phyloP scores from a whole-genome alignment of 2,797 vertebrate genomes.

The Xiphorhynchus erythropygius region DNA sequence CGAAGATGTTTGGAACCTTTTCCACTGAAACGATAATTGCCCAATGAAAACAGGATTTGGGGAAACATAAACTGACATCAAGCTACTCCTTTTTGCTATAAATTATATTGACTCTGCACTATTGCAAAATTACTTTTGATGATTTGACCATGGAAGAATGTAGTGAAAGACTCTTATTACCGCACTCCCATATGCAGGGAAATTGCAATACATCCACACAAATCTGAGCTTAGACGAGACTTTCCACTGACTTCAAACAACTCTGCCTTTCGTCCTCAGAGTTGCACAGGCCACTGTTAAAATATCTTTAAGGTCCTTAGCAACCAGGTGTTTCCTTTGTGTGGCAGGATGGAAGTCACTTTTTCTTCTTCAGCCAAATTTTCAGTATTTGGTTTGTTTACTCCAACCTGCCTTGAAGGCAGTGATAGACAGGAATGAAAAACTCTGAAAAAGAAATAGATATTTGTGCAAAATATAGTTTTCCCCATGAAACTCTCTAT shows the following conservation, averaged over 20 bases:
- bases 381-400: background rate
- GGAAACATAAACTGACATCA: slow-evolving; percentile 54
- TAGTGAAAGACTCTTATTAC: background rate
- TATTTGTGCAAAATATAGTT: background rate
- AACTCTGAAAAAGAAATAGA: background rate
- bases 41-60: slow-evolving; percentile 54
- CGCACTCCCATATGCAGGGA: background rate
- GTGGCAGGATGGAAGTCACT: background rate
- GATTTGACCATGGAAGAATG: slow-evolving; percentile 46
- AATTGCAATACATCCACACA: background rate
- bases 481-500: background rate
- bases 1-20: background rate
- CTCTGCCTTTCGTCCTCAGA: background rate
- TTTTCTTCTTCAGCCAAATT: background rate
- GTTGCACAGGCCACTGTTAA: background rate
- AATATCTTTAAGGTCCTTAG: background rate
- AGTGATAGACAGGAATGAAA: background rate
- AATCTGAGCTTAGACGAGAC: background rate
- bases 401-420: background rate
- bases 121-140: slow-evolving; percentile 25
- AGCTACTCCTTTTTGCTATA: slow-evolving; percentile 41
- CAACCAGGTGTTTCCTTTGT: background rate
- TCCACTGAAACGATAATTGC: slow-evolving; percentile 27
- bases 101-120: slow-evolving; percentile 38
- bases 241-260: slow-evolving; percentile 31